Percentiles rank a stretch among this genome's conserved stretches.
Conservation (phyloP, 2,888 invertebrate genomes). For the Anodontia alba region DNA sequence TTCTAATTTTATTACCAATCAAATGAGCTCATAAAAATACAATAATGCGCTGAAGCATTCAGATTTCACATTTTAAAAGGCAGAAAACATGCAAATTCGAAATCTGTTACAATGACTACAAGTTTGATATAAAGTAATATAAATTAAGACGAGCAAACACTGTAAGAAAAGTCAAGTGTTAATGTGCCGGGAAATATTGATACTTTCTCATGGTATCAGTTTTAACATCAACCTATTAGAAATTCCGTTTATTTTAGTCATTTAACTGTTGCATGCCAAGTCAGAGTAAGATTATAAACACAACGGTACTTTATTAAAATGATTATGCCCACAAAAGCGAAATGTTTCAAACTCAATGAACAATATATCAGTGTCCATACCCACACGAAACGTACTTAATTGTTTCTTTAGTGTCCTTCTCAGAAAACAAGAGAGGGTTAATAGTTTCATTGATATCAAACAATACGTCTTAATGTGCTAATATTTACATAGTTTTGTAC, state of each 20-base stretch:
- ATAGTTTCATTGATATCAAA: not conserved
- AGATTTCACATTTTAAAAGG: too few relatives aligned
- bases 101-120: too few relatives aligned
- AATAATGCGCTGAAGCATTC: too few relatives aligned
- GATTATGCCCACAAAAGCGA: not conserved
- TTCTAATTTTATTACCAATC: too few relatives aligned
- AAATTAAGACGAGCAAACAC: too few relatives aligned
- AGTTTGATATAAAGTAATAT: too few relatives aligned
- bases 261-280: constrained; percentile 8
- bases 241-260: constrained; percentile 7
- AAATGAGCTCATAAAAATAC: too few relatives aligned
- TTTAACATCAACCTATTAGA: not conserved
- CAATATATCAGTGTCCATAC: not conserved
- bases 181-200: too few relatives aligned
- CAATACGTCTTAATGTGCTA: not conserved
- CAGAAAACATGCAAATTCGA: too few relatives aligned
- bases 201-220: too few relatives aligned
- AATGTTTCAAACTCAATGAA: not conserved
- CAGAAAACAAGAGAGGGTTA: not conserved
- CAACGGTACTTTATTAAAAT: not conserved
- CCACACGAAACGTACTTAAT: constrained; percentile 1
- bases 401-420: not conserved
- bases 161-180: too few relatives aligned
- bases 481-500: not conserved
- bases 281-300: not conserved